Evolutionary conservation across 2,113 vertebrate species (phyloP), one percentile per base, ranked within the genome.

Genomic region (Myxocyprinus asiaticus): DNA sequence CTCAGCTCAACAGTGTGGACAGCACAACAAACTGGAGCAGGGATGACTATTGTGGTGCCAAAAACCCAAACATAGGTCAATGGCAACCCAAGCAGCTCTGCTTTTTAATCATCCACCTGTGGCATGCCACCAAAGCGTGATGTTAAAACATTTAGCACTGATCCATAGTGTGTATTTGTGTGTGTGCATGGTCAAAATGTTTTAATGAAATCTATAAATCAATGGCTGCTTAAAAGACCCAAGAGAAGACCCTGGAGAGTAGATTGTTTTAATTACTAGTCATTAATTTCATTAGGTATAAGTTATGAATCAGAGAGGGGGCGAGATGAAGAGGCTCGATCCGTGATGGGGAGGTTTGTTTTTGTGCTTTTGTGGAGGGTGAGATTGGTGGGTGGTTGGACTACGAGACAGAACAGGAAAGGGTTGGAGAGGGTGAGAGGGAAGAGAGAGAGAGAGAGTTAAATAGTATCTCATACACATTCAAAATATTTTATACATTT

Each of bases 181-280:
- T 58, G 55, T 58, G 55, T 12, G 5, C 51, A 55, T 12, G 15
- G 7, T 4, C 66, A 4, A 22, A 15, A 68, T 68, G 47, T 7
- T 69, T 69, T 69, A 69, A 42, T 55, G 22, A 72, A 6, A 58
- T 79, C 12, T 10, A 59, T 69, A 65, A 79, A 82, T 74, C 66
- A 67, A 50, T 51, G 61, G 43, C 65, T 75, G 79, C 65, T 70
- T 56, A 15, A 69, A 58, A 62, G 50, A 67, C 58, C 51, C 68
- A 63, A 8, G 69, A 64, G 51, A 47, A 47, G 59, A 74, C 71
- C 43, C 43, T 22, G 58, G 10, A 74, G 9, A 50, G n/a, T 61
- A 69, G 51, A 72, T 74, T 42, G 43, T 51, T 78, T 86, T 82
- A 81, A 78, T 83, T 82, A 56, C 53, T 51, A 15, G 9, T 81